phyloP scores from a whole-genome alignment of 2,113 vertebrate genomes.

The Hoplias malabaricus region DNA sequence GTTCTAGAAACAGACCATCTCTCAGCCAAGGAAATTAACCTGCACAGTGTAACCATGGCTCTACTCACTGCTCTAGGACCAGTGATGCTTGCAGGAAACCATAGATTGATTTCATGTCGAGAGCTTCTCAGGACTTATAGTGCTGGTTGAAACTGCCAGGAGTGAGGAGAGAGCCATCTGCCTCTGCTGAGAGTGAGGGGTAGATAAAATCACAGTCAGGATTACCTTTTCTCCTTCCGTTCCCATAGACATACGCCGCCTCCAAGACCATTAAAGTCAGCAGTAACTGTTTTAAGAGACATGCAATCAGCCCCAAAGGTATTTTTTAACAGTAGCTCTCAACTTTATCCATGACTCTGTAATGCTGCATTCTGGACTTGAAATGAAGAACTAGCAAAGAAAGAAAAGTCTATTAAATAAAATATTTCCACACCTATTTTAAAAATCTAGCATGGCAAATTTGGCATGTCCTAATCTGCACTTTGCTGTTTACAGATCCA shows the following conservation, averaged over 20 bases:
- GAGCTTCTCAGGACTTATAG: conserved; percentile 26
- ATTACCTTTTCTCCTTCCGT: not conserved
- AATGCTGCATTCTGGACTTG: not conserved
- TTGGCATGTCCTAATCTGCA: too few species aligned
- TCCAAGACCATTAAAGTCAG: not conserved
- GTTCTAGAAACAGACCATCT: conserved; percentile 21
- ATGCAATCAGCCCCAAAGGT: not conserved
- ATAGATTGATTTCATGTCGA: conserved; percentile 20
- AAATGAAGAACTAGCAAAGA: not conserved
- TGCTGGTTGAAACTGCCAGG: conserved; percentile 30
- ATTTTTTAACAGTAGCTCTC: not conserved
- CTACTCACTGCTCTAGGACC: conserved; percentile 9
- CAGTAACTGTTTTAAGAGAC: not conserved
- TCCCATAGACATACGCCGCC: not conserved
- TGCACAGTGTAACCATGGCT: conserved; percentile 8
- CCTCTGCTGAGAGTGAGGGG: conserved; percentile 4
- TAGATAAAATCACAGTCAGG: conserved; percentile 17
- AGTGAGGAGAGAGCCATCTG: conserved; percentile 39
- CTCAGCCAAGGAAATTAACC: conserved; percentile 15
- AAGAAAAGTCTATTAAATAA: not conserved
- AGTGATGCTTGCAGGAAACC: conserved; percentile 19
- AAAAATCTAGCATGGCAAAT: too few species aligned
- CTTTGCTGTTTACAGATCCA: too few species aligned
- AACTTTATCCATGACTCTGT: not conserved
- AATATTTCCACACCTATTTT: not conserved